Conservation (phyloP, 2,797 vertebrate species). For the Acanthiza pusilla region DNA sequence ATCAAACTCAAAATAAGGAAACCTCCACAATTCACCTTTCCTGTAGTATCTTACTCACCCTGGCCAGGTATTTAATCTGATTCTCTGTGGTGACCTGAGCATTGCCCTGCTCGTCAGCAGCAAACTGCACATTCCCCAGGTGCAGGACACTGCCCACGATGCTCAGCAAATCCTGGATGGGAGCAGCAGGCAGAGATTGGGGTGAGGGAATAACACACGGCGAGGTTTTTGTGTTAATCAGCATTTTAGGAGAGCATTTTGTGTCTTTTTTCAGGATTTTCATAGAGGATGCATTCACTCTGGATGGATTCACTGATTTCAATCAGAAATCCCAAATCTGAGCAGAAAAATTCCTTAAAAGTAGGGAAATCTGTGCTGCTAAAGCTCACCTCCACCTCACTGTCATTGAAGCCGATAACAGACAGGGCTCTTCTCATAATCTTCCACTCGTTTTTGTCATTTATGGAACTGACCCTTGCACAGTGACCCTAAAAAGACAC, state of each 20-base stretch:
- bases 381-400: conserved; percentile 88
- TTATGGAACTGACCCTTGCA: conserved; percentile 97
- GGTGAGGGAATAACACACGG: background rate
- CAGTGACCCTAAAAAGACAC: conserved; percentile 87
- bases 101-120: conserved; percentile 84
- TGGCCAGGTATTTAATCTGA: conserved; percentile 92
- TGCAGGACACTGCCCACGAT: conserved; percentile 94
- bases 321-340: background rate
- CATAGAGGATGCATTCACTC: background rate
- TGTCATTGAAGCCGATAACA: conserved; percentile 89
- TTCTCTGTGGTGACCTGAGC: conserved; percentile 90
- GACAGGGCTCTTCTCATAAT: conserved; percentile 86
- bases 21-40: background rate
- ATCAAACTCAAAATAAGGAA: background rate
- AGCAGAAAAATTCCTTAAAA: background rate
- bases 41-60: conserved; percentile 75
- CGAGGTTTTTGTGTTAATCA: background rate
- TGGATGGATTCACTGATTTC: background rate
- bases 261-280: background rate
- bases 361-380: background rate
- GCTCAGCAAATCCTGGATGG: conserved; percentile 87
- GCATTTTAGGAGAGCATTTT: background rate
- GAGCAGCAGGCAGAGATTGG: background rate
- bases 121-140: conserved; percentile 92
- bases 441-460: conserved; percentile 97